Conservation (phyloP, 53 echinoderm and acorn worm species). For the Henricia sp. region DNA sequence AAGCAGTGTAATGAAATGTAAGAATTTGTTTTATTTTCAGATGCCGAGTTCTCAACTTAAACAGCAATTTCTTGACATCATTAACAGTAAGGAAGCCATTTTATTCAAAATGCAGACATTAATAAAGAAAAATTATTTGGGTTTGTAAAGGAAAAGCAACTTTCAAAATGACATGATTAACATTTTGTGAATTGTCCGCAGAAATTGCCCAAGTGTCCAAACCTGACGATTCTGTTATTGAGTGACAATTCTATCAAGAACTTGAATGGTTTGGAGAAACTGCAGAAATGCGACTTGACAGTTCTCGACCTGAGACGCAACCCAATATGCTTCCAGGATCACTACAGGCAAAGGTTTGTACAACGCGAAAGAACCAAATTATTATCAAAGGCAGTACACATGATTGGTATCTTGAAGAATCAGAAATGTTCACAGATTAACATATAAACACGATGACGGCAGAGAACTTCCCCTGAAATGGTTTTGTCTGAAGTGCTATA, state of each 20-base stretch:
- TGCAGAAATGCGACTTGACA: conserved; percentile 58
- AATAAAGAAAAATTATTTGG: neutral
- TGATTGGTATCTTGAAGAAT: too few relatives aligned
- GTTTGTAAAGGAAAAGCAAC: neutral
- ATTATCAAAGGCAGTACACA: too few relatives aligned
- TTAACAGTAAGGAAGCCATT: conserved; percentile 75
- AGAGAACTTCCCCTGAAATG: too few relatives aligned
- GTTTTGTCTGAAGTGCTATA: too few relatives aligned
- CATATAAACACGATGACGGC: too few relatives aligned
- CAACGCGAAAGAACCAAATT: too few relatives aligned
- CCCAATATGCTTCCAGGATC: conserved; percentile 80
- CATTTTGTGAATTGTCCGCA: conserved; percentile 12
- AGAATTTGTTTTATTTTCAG: conserved; percentile 49
- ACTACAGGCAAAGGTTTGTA: conserved; percentile 91
- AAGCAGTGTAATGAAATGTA: neutral
- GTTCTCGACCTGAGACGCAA: conserved; percentile 85
- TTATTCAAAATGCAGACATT: too few relatives aligned
- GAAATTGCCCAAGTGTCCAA: conserved; percentile 91
- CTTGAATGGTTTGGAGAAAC: conserved; percentile 66
- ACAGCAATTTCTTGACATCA: conserved; percentile 73
- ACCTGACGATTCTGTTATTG: conserved; percentile 64
- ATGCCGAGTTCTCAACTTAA: conserved; percentile 78
- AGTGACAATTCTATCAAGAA: conserved; percentile 92
- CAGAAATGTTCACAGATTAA: too few relatives aligned
- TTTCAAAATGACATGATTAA: neutral